phyloP scores from a whole-genome alignment of 2,113 vertebrate species.

The Cacatua alba region DNA sequence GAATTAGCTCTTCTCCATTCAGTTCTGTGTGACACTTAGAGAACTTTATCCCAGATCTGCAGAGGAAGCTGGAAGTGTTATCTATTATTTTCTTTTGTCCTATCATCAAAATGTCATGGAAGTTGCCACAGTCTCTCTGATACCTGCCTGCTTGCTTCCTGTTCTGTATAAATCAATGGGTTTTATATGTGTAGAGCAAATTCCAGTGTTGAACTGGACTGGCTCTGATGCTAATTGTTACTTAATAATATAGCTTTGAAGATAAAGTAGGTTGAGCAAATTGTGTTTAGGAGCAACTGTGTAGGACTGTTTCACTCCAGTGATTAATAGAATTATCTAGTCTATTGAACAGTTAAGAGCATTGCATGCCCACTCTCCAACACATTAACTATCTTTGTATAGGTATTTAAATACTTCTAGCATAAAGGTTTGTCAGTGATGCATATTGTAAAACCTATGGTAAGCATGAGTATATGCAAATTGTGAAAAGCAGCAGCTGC shows the following conservation, averaged over 20 bases:
- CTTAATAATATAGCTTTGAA: neutral
- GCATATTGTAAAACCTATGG: neutral
- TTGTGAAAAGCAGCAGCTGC: constrained; percentile 15
- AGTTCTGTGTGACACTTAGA: neutral
- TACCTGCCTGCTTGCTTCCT: neutral
- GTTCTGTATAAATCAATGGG: neutral
- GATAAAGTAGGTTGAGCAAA: neutral
- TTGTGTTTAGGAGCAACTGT: neutral
- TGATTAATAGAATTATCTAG: neutral
- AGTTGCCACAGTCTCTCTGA: neutral
- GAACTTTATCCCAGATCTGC: neutral
- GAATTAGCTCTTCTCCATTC: neutral
- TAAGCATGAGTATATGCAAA: neutral
- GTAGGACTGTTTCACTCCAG: neutral
- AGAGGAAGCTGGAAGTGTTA: neutral
- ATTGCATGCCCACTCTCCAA: neutral
- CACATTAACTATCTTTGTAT: neutral
- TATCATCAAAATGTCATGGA: neutral
- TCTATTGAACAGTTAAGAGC: neutral
- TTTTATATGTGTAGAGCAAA: neutral
- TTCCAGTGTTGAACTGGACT: neutral
- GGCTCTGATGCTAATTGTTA: neutral
- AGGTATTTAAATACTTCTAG: neutral
- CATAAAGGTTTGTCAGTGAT: neutral
- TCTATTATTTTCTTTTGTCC: neutral